A percentile compares a stretch with the other conserved stretches of the same genome.
phyloP scores from a whole-genome alignment of 2,888 invertebrate species.

The Andrena bucephala region DNA sequence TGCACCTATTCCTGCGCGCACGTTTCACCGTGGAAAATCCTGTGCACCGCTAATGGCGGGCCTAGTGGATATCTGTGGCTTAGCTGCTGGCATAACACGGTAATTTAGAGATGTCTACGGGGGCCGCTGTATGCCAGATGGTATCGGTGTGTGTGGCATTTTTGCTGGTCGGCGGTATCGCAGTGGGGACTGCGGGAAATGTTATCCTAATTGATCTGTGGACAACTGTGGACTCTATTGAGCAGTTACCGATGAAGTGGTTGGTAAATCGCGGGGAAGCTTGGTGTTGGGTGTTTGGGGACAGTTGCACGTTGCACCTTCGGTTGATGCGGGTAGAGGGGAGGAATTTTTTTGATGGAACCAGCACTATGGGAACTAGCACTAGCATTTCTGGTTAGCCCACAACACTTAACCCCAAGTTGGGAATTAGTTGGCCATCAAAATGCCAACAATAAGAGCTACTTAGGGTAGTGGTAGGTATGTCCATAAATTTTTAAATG shows the following conservation, averaged over 20 bases:
- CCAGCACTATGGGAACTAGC: too few species aligned
- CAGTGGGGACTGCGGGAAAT: not conserved
- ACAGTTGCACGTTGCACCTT: not conserved
- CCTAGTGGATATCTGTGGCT: not conserved
- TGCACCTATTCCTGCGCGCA: conserved; percentile 12
- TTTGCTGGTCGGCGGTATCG: not conserved
- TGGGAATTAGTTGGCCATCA: too few species aligned
- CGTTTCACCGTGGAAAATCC: conserved; percentile 25
- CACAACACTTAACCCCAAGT: too few species aligned
- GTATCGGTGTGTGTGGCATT: not conserved
- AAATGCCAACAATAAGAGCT: too few species aligned
- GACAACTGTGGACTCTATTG: not conserved
- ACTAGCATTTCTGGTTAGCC: too few species aligned
- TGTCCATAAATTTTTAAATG: too few species aligned
- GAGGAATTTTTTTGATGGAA: too few species aligned
- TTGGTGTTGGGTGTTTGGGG: not conserved
- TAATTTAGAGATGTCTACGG: conserved; percentile 27
- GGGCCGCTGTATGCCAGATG: not conserved
- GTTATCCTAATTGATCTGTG: conserved; percentile 13
- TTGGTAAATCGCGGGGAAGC: not conserved
- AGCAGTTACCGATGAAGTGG: not conserved
- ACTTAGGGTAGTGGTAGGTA: too few species aligned
- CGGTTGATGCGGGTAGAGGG: too few species aligned
- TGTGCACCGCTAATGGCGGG: conserved; percentile 4
- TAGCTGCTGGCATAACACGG: conserved; percentile 2